Evolutionary conservation across 2,888 invertebrate genomes (phyloP).

Genomic region (Clitarchus hookeri): DNA sequence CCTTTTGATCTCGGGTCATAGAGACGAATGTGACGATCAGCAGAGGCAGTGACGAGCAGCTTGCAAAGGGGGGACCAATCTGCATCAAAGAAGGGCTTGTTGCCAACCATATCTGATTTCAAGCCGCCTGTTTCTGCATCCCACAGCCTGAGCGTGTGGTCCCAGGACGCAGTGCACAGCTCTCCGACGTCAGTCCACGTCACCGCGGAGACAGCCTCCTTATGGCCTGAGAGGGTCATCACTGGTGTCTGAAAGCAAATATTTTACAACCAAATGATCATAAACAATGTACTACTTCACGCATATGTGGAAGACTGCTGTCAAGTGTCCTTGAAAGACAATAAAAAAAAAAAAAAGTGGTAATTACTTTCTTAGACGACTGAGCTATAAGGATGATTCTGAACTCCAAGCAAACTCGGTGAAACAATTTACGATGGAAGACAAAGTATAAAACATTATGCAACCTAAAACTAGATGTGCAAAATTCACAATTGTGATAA

Average conservation of each 20-base stretch:
- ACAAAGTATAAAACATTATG: no score
- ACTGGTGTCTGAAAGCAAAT: conserved; percentile 68
- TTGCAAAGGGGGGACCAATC: conserved; percentile 80
- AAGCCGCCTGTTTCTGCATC: conserved; percentile 85
- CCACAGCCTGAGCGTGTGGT: conserved; percentile 94
- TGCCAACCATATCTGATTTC: conserved; percentile 81
- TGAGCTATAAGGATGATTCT: no score
- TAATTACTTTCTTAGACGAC: no score
- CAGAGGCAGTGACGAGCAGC: conserved; percentile 81
- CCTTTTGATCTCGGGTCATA: conserved; percentile 90
- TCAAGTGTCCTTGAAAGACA: no score
- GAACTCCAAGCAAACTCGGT: no score
- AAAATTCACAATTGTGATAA: no score
- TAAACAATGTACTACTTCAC: no score
- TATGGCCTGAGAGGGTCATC: conserved; percentile 88
- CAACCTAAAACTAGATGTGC: no score
- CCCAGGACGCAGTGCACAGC: conserved; percentile 89
- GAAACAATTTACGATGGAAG: no score
- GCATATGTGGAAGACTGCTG: no score
- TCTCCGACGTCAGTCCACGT: conserved; percentile 77
- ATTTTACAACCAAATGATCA: no score
- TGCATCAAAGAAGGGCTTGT: conserved; percentile 87
- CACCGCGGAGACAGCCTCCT: conserved; percentile 84
- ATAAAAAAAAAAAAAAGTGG: no score
- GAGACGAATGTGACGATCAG: conserved; percentile 87